Base-by-base conservation (phyloP, 2,888 invertebrate species). In the Diplolepis rosae region DNA sequence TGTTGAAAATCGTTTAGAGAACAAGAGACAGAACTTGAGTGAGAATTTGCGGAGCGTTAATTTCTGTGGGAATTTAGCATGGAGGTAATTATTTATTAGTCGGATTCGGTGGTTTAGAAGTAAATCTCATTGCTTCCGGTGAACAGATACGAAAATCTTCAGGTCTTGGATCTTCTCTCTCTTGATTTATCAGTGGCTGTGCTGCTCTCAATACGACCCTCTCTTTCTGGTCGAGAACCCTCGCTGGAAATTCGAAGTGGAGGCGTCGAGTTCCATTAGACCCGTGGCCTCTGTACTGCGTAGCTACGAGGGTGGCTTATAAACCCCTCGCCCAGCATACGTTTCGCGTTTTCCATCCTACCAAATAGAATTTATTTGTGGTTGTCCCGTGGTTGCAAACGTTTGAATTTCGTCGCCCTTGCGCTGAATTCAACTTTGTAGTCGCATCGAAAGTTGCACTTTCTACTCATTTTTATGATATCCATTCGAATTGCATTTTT, bases 281-380 rank as follows among this genome's bases (percentile, higher is more conserved):
- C 76, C 76, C 70, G 72, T 68, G 68, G 76, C 72, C 71, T 66
- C 68, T 66, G 70, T 39, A 51, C 65, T 66, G 67, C 71, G 51
- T 54, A 68, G 54, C 39, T 70, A 66, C 50, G 69, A 48, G 66
- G 54, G 70, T 77, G 75, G 73, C 79, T 77, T 73, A 69, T 68
- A 70, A 72, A 72, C 74, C 82, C 74, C 76, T 75, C 73, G 71
- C 52, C 61, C 50, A 79, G 77, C 80, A 80, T 78, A 82, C 80
- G 84, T 75, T 80, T 69, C 75, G 79, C 78, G 79, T 83, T 85
- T 83, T 81, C 82, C 82, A 79, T 81, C 77, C 75, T 75, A 75
- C 82, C 82, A 85, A 85, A 85, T 85, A 85, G 84, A 85, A 85
- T 85, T 84, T 85, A 85, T 77, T 84, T 85, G 85, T 77, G 85